Evolutionary conservation across 1,140 invertebrate genomes (phyloP).

Genomic region (Leguminivora glycinivorella): DNA sequence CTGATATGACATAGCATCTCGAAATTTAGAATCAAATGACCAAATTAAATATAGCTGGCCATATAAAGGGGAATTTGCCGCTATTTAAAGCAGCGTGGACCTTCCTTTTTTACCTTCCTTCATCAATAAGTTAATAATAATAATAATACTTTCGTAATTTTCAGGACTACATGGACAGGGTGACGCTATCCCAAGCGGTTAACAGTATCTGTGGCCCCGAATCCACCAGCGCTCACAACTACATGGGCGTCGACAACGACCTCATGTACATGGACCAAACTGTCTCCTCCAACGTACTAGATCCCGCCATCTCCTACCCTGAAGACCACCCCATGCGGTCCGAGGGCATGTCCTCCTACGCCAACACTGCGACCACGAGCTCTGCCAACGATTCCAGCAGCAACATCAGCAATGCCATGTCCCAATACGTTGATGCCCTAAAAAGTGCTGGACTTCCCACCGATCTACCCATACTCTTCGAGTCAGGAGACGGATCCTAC

Average conservation of each 20-base stretch:
- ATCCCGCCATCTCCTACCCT: conserved; percentile 51
- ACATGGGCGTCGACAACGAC: conserved; percentile 66
- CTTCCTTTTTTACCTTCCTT: background rate
- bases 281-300: conserved; percentile 56
- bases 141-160: conserved; percentile 27
- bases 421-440: conserved; percentile 77
- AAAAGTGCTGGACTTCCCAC: conserved; percentile 79
- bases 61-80: no score
- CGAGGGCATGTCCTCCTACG: conserved; percentile 58
- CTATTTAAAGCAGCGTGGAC: no score
- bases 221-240: conserved; percentile 49
- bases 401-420: conserved; percentile 66
- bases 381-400: conserved; percentile 40
- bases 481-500: conserved; percentile 79
- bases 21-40: no score
- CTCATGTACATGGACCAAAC: conserved; percentile 69
- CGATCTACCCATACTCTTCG: conserved; percentile 78
- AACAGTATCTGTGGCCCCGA: conserved; percentile 70
- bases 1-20: no score
- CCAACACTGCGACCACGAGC: conserved; percentile 42
- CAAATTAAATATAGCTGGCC: no score
- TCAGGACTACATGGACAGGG: conserved; percentile 70
- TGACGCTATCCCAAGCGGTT: conserved; percentile 69
- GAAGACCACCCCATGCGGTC: conserved; percentile 54
- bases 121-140: background rate